Conservation (phyloP, 2,888 invertebrate species). For the Pimpla rufipes region DNA sequence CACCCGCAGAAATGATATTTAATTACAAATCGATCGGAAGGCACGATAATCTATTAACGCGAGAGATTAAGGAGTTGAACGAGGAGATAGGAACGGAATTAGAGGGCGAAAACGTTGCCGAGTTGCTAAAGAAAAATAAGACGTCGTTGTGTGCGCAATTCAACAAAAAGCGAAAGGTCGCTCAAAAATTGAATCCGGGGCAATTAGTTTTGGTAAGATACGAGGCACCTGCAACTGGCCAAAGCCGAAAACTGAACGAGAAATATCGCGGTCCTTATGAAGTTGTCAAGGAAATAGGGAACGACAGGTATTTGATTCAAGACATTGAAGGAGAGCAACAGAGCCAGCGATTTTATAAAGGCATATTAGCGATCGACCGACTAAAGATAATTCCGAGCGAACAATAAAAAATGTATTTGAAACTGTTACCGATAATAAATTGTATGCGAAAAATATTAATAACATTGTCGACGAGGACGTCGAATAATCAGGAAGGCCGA, state of each 20-base stretch:
- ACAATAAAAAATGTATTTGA: not conserved
- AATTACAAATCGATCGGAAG: conserved; percentile 10
- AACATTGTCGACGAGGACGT: too few relatives aligned
- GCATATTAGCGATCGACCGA: not conserved
- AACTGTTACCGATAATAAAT: too few relatives aligned
- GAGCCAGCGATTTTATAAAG: not conserved
- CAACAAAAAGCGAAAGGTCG: conserved; percentile 8
- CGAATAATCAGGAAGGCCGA: too few relatives aligned
- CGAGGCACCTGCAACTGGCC: conserved; percentile 40
- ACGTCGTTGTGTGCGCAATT: too few relatives aligned
- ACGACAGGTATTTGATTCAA: too few relatives aligned
- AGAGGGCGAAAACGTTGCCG: conserved; percentile 38
- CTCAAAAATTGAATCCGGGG: conserved; percentile 17
- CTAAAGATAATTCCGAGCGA: not conserved
- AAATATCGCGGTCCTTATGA: too few relatives aligned
- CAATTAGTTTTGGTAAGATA: conserved; percentile 44
- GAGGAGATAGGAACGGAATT: conserved; percentile 67
- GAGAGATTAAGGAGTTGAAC: conserved; percentile 45
- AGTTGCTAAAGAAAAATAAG: conserved; percentile 39
- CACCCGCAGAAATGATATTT: conserved; percentile 1
- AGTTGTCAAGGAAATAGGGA: too few relatives aligned
- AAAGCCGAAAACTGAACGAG: too few relatives aligned
- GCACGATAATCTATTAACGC: not conserved
- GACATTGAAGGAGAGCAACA: conserved; percentile 2
- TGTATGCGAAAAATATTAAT: too few relatives aligned